phyloP scores from a whole-genome alignment of 2,113 vertebrate species.

The Aegypius monachus region DNA sequence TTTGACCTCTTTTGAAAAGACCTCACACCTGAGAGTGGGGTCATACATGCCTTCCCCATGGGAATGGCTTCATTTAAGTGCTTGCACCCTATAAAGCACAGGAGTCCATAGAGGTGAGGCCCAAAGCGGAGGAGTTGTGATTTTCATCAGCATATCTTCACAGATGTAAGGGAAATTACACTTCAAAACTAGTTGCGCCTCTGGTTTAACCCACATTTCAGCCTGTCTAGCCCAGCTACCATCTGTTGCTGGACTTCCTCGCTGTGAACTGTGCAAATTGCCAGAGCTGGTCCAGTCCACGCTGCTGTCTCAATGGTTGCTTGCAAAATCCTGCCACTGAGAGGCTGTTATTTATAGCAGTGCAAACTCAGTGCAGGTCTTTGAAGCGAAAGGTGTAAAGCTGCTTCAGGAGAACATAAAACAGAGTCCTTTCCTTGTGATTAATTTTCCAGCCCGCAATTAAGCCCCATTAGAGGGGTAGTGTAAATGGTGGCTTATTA shows the following conservation, averaged over 20 bases:
- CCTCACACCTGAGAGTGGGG: background rate
- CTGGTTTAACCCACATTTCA: background rate
- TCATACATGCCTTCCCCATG: background rate
- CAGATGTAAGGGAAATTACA: background rate
- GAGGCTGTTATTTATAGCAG: background rate
- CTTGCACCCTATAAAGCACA: background rate
- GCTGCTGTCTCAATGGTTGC: background rate
- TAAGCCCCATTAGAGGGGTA: background rate
- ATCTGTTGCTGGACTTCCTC: background rate
- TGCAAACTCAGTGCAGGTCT: background rate
- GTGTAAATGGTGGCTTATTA: background rate
- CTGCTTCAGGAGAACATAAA: background rate
- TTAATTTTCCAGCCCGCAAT: background rate
- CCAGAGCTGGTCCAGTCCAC: background rate
- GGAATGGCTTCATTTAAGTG: background rate
- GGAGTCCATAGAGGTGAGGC: background rate
- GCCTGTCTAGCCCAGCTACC: background rate
- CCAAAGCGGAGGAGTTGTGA: background rate
- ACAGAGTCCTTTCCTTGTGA: background rate
- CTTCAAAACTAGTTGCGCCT: background rate
- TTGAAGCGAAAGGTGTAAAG: background rate
- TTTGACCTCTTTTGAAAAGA: background rate
- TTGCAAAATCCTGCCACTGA: background rate
- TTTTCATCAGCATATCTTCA: background rate
- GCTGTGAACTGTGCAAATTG: background rate